Conservation (phyloP, 2,797 vertebrate species). For the Thaleichthys pacificus region DNA sequence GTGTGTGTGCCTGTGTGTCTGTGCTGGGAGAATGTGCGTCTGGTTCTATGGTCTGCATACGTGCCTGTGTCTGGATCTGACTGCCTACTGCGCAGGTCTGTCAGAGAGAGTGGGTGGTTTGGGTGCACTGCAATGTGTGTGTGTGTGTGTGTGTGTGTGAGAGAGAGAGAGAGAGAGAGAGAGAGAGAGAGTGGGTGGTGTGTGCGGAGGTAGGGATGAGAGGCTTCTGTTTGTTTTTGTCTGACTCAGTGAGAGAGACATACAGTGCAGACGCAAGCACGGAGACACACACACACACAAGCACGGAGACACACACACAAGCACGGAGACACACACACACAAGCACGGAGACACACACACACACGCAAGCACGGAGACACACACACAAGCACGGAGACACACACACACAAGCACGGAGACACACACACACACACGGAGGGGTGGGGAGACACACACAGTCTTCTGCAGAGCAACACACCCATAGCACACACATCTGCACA, state of each 20-base stretch:
- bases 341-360: too few species aligned
- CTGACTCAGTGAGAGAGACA: slow-evolving; percentile 56
- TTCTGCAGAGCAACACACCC: background rate
- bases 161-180: background rate
- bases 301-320: background rate
- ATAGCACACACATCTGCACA: background rate
- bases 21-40: slow-evolving; percentile 38
- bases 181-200: slow-evolving; percentile 46
- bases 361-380: slow-evolving; percentile 25
- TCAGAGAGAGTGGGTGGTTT: slow-evolving; percentile 64
- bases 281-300: slow-evolving; percentile 22
- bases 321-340: too few species aligned
- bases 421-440: too few species aligned
- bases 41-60: slow-evolving; percentile 66
- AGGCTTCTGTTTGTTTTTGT: slow-evolving; percentile 72
- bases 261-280: slow-evolving; percentile 30
- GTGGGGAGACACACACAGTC: too few species aligned
- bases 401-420: too few species aligned
- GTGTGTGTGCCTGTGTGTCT: slow-evolving; percentile 41
- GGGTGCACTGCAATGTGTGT: slow-evolving; percentile 56
- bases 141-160: slow-evolving; percentile 15
- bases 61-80: slow-evolving; percentile 62
- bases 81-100: slow-evolving; percentile 64
- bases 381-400: slow-evolving; percentile 10
- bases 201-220: slow-evolving; percentile 64